Evolutionary conservation across 1,140 invertebrate genomes (phyloP), one percentile per base, ranked within the genome.

Genomic region (Aporrectodea caliginosa): DNA sequence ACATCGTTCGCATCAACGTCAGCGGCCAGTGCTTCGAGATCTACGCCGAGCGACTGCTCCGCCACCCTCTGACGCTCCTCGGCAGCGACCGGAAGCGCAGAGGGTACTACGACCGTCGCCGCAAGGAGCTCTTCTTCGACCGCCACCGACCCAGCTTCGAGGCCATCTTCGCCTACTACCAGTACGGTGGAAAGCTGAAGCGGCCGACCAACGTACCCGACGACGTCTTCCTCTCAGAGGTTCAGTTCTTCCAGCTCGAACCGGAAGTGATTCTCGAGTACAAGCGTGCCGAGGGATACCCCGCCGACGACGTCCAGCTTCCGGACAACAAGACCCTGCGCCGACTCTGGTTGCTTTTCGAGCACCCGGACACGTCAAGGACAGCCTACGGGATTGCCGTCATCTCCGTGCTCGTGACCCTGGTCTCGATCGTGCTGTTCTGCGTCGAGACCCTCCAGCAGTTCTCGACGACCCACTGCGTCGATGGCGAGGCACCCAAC

Each of bases 161-260:
- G n/a, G n/a, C n/a, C n/a, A n/a, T n/a, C n/a, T n/a, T n/a, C n/a
- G n/a, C n/a, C n/a, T n/a, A n/a, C n/a, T n/a, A n/a, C n/a, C n/a
- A n/a, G n/a, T n/a, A n/a, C n/a, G n/a, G n/a, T 98, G 91, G 97
- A 99, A 92, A 96, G 85, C 92, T 99, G 81, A 92, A 96, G 83
- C 92, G 97, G 85, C 97, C 98, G 79, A 95, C 98, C 86, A 97
- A 98, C 90, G 97, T 99, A 83, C 98, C 98, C 82, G 92, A 99
- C 30, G 88, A 89, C 76, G 86, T 89, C 16, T 89, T 89, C 73
- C 78, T 86, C 14, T 84, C 86, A 35, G 88, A 89, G 81, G 80
- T 89, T 0, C 80, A 85, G 71, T 89, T 89, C 79, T 89, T 84
- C 78, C 85, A 88, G 79, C 79, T 89, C 1, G 87, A 86, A 2